Base-by-base conservation (phyloP, 2,113 vertebrate genomes). In the Himantopus leucocephalus region DNA sequence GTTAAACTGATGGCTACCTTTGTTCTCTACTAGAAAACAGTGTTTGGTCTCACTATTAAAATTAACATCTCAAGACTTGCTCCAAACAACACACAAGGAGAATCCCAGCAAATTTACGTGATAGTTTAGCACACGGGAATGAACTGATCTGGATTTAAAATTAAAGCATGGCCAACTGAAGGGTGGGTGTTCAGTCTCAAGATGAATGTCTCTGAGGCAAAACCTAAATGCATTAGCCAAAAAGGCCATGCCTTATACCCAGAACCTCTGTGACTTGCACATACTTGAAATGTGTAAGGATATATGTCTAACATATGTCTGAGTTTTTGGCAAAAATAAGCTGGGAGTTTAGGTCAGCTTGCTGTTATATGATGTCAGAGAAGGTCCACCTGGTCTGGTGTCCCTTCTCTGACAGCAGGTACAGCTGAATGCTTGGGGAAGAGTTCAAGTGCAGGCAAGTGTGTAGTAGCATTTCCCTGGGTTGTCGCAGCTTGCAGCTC, bases 321-420 rank as follows among this genome's bases (percentile, higher is more conserved):
- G 50, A 52, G 7, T 12, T 90, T 83, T 59, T 75, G 52, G 41
- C 32, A 78, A 62, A 92, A 59, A 32, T 23, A 43, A 73, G 20
- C 8, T 32, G 43, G 16, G 55, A 62, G 39, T 75, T 85, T 32
- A 32, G 29, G 10, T 89, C 55, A 76, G 8, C 0, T 16, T 90
- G 39, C 45, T 10, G 2, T 32, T 81, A 8, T 14, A 55, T 1
- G 1, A 71, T 66, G 45, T 72, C 59, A 48, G 75, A 85, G 32
- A 66, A 89, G 12, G n/a, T 64, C 32, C 27, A 23, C 6, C 3
- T 71, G 50, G n/a, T n/a, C 16, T 0, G 0, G 4, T 30, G 43
- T 47, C 29, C 10, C 12, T 77, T 58, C 32, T 52, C 39, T 82
- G 60, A 23, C 43, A 73, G 48, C 13, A 35, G 58, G 18, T 14